Evolutionary conservation across 2,888 invertebrate genomes (phyloP).

Genomic region (Pammene fasciana): DNA sequence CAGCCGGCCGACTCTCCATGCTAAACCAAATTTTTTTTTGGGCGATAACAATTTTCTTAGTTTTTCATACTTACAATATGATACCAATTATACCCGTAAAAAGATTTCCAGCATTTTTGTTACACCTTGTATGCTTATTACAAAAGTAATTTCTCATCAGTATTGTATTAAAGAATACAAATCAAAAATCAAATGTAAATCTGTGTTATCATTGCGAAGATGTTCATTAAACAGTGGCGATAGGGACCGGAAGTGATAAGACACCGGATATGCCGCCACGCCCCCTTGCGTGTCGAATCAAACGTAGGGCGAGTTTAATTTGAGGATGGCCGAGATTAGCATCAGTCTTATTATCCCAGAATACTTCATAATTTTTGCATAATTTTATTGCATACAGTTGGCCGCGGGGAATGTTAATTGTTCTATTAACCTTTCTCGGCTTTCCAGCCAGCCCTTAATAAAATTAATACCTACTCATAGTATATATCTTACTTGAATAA

Average conservation of each 20-base stretch:
- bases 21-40: too few species aligned
- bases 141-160: not conserved
- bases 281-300: slow-evolving; percentile 48
- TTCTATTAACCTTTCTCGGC: slow-evolving; percentile 6
- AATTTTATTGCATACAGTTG: slow-evolving; percentile 11
- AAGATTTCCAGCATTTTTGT: too few species aligned
- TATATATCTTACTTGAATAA: not conserved
- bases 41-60: too few species aligned
- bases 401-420: slow-evolving; percentile 1
- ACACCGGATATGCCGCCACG: slow-evolving; percentile 53
- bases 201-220: slow-evolving; percentile 48
- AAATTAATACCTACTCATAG: not conserved
- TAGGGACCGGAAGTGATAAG: slow-evolving; percentile 58
- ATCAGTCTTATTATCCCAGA: slow-evolving; percentile 49
- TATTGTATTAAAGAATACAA: not conserved
- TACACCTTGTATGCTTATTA: not conserved
- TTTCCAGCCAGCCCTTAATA: not conserved
- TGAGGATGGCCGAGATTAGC: slow-evolving; percentile 54
- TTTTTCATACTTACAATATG: too few species aligned
- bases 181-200: slow-evolving; percentile 27
- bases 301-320: slow-evolving; percentile 58
- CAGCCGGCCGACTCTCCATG: too few species aligned
- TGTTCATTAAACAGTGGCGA: slow-evolving; percentile 57
- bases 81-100: too few species aligned
- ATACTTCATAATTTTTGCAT: slow-evolving; percentile 14